Evolutionary conservation across 2,113 vertebrate species (phyloP), one percentile per base, ranked within the genome.

Genomic region (Syngnathus typhle): DNA sequence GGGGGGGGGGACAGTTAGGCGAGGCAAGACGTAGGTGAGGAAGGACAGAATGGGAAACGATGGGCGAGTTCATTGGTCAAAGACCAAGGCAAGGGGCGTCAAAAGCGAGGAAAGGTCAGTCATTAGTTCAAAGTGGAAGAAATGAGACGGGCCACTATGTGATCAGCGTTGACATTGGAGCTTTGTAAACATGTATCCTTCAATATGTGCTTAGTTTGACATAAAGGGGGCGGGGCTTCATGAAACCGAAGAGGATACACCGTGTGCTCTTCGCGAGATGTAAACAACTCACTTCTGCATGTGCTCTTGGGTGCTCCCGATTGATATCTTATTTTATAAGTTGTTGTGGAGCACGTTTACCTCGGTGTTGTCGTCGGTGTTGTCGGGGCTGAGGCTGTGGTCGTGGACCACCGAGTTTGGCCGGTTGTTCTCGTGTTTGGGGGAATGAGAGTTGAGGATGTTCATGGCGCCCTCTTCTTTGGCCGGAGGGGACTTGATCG

Each of bases 261-360:
- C 46, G 66, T 78, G 76, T 74, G 52, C 67, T 44, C 72, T 11
- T 64, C 36, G 0, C 27, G 4, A 58, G 54, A 27, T 15, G 54
- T 62, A 23, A 60, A 52, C 51, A n/a, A 51, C 19, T 10, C 49
- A 19, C 16, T 60, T 36, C 16, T 8, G 56, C n/a, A 12, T 60
- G 58, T 60, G 58, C 58, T 60, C 36, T 60, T 1, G 58, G 37
- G 37, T 10, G 58, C 58, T 39, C 58, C 36, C 8, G 16, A 1
- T 16, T 2, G 58, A 15, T 18, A 16, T 3, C 44, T 11, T 65
- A 92, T 89, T 95, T 73, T 94, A 93, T 88, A 95, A 81, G 91
- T 95, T 95, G 89, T 96, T 98, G 91, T 95, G 94, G 75, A 93
- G 90, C 69, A 90, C 93, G 88, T 95, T 96, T 87, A 93, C 92